Evolutionary conservation across 2,113 vertebrate genomes (phyloP).

Genomic region (Megaceryle torquata): DNA sequence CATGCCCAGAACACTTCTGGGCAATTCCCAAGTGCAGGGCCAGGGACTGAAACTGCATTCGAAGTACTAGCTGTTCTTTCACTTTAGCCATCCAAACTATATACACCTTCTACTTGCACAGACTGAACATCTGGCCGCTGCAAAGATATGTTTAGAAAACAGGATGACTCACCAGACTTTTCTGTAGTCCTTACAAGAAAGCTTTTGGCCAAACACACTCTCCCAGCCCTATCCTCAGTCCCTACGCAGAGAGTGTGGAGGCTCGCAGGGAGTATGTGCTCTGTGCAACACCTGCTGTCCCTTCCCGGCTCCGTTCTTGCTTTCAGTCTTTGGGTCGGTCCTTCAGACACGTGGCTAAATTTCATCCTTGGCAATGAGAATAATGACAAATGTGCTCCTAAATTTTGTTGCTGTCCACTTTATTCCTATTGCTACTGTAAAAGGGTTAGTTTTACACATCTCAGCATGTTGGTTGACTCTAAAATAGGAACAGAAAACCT

Average conservation of each 20-base stretch:
- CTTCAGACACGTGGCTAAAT: background rate
- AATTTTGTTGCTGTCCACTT: background rate
- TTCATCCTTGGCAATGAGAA: background rate
- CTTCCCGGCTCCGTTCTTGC: background rate
- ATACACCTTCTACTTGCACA: background rate
- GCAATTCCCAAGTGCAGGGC: background rate
- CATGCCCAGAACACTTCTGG: background rate
- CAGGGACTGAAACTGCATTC: background rate
- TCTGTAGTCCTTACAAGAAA: background rate
- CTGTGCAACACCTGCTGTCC: background rate
- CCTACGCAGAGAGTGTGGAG: background rate
- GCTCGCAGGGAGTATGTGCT: background rate
- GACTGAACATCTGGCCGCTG: background rate
- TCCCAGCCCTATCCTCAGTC: background rate
- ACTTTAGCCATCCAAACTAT: background rate
- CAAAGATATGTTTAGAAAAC: background rate
- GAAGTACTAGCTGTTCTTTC: background rate
- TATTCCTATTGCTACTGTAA: background rate
- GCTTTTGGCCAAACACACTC: background rate
- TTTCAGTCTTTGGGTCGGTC: background rate
- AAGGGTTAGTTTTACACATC: background rate
- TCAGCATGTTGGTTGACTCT: background rate
- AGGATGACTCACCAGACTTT: background rate
- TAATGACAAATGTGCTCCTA: background rate
- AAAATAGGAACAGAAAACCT: slow-evolving; percentile 5